Evolutionary conservation across 2,797 vertebrate genomes (phyloP).

Genomic region (Chelon labrosus): DNA sequence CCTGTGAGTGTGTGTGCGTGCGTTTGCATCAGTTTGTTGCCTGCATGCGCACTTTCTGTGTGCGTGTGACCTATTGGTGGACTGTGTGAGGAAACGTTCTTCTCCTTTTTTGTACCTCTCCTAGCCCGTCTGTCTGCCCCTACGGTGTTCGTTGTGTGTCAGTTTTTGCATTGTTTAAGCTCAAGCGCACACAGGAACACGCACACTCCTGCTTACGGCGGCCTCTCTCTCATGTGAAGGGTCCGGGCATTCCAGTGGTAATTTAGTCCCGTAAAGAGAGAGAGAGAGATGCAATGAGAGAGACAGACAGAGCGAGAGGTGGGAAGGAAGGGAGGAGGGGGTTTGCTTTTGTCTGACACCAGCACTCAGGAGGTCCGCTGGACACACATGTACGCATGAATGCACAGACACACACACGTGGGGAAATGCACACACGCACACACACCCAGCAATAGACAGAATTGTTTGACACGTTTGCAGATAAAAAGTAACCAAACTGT

Average conservation of each 20-base stretch:
- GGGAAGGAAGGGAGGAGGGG: constrained; percentile 66
- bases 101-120: constrained; percentile 56
- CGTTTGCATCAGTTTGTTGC: constrained; percentile 73
- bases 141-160: constrained; percentile 49
- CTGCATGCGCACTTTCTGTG: constrained; percentile 46
- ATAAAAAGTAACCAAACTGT: constrained; percentile 42
- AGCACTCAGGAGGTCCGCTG: constrained; percentile 74
- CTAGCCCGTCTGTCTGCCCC: constrained; percentile 58
- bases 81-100: constrained; percentile 56
- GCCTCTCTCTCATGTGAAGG: constrained; percentile 89
- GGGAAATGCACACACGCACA: constrained; percentile 19
- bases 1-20: constrained; percentile 25
- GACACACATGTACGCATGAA: constrained; percentile 69
- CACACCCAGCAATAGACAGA: neutral
- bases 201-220: constrained; percentile 83
- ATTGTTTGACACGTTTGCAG: constrained; percentile 21
- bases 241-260: constrained; percentile 90
- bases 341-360: constrained; percentile 84
- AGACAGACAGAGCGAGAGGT: constrained; percentile 79
- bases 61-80: constrained; percentile 57
- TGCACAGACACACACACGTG: constrained; percentile 43
- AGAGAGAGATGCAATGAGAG: constrained; percentile 58
- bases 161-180: constrained; percentile 53
- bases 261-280: constrained; percentile 91
- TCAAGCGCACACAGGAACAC: constrained; percentile 72